Conservation (phyloP, 2,888 invertebrate species). For the Lasioglossum figueresi region DNA sequence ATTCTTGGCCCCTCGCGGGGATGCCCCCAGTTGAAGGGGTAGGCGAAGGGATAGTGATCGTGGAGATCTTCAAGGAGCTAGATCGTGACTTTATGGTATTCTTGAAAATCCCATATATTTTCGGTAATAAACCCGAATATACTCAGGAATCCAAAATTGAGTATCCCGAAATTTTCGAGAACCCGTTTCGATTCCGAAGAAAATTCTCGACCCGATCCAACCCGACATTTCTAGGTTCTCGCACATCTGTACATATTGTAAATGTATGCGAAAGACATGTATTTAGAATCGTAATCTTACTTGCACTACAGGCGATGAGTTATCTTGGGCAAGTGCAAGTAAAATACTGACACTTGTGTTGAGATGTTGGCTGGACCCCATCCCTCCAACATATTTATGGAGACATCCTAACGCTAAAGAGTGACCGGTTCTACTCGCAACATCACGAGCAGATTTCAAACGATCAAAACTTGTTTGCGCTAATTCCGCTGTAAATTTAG, state of each 20-base stretch:
- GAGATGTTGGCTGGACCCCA: constrained; percentile 97
- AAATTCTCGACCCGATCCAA: neutral
- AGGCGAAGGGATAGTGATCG: too few relatives aligned
- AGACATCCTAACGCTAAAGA: constrained; percentile 97
- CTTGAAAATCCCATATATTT: too few relatives aligned
- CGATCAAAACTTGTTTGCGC: constrained; percentile 96
- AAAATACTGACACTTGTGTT: constrained; percentile 97
- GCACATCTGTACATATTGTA: neutral
- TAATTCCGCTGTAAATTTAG: constrained; percentile 94
- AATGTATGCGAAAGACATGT: neutral
- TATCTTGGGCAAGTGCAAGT: constrained; percentile 96
- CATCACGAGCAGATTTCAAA: constrained; percentile 93
- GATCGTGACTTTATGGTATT: too few relatives aligned
- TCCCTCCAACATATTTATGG: constrained; percentile 97
- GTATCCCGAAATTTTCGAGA: too few relatives aligned
- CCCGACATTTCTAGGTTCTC: too few relatives aligned
- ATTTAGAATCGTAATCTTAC: constrained; percentile 81
- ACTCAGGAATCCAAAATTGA: too few relatives aligned
- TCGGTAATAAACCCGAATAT: too few relatives aligned
- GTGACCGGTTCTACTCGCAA: constrained; percentile 93
- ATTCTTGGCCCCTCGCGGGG: too few relatives aligned
- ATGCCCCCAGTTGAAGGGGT: too few relatives aligned
- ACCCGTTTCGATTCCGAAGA: too few relatives aligned
- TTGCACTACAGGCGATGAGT: constrained; percentile 97
- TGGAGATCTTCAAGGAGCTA: too few relatives aligned